Base-by-base conservation (phyloP, 1,140 invertebrate genomes). In the Neodiprion virginianus region DNA sequence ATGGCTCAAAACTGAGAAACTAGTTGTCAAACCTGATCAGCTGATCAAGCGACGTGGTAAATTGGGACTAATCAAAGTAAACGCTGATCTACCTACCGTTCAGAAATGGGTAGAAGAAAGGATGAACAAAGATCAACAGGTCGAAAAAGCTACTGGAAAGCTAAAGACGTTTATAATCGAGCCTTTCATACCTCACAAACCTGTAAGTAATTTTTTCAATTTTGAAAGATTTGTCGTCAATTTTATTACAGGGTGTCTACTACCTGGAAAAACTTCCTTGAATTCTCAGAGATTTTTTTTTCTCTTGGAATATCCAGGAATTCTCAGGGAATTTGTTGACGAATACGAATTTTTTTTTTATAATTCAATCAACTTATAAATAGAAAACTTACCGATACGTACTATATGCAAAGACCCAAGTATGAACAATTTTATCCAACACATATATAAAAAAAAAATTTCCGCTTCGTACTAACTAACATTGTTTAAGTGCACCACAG, bases 11-110 rank as follows among this genome's bases (percentile, higher is more conserved):
- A 93, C 91, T 69, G 93, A 96, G 89, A 90, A 89, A 88, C 89
- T 99, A 71, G 98, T 99, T 8, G 98, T 98, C 5, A 99, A 99
- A 86, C 98, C 98, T 0, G 98, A 99, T 90, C 98, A 99, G 89
- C 90, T 99, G 84, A 99, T 99, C 81, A 99, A 99, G 88, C 90
- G 98, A 40, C 92, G 98, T 72, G 98, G 98, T 68, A 99, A 99
- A 87, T 92, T 99, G 23, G 98, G 98, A 10, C 89, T 99, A 48
- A 99, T 99, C 76, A 97, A 98, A 81, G 97, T 99, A 1, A 98
- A 99, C 84, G 94, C 94, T 76, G 93, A 94, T 78, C 90, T 96
- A 3, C 88, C 90, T 11, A 93, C 93, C 8, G 95, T 95, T 7
- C 91, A 96, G 83, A 83, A 94, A 88, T 99, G 98, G 98, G 92